Percentiles rank a stretch among this genome's conserved stretches.
These are phyloP conservation scores for Diabrotica balteata DNA, from an alignment of 2,888 invertebrate genomes.

Conservation along the genomic window DNA sequence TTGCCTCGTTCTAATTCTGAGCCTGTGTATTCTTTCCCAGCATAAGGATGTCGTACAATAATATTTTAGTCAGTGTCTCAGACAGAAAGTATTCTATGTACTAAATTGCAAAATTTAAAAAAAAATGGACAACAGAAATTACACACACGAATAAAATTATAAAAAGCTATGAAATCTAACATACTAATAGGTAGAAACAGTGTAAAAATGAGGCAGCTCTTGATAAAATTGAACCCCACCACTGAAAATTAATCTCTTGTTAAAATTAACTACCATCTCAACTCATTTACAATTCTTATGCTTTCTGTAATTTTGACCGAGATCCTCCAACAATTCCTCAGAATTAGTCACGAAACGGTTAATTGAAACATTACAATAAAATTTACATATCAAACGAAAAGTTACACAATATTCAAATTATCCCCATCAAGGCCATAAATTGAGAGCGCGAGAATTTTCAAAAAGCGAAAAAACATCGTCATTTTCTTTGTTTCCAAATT, in stretches of 20 bases:
- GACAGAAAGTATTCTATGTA: too few relatives aligned
- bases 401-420: constrained; percentile 25
- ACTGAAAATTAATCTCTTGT: constrained; percentile 22
- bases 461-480: constrained; percentile 13
- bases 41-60: too few relatives aligned
- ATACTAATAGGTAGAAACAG: too few relatives aligned
- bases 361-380: constrained; percentile 30
- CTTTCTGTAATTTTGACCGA: constrained; percentile 20
- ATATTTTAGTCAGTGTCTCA: too few relatives aligned
- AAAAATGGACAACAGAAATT: too few relatives aligned
- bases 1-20: too few relatives aligned
- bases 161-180: too few relatives aligned
- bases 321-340: constrained; percentile 15
- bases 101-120: too few relatives aligned
- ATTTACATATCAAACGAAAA: constrained; percentile 34
- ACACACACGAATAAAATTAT: too few relatives aligned
- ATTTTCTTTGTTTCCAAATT: constrained; percentile 21
- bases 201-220: too few relatives aligned
- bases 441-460: constrained; percentile 20
- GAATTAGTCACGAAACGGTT: constrained; percentile 20
- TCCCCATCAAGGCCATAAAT: constrained; percentile 28
- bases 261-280: constrained; percentile 12
- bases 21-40: too few relatives aligned
- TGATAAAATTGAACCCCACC: too few relatives aligned
- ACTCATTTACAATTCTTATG: constrained; percentile 25